Evolutionary conservation across 2,797 vertebrate species (phyloP).

Genomic region (Malurus splendens): DNA sequence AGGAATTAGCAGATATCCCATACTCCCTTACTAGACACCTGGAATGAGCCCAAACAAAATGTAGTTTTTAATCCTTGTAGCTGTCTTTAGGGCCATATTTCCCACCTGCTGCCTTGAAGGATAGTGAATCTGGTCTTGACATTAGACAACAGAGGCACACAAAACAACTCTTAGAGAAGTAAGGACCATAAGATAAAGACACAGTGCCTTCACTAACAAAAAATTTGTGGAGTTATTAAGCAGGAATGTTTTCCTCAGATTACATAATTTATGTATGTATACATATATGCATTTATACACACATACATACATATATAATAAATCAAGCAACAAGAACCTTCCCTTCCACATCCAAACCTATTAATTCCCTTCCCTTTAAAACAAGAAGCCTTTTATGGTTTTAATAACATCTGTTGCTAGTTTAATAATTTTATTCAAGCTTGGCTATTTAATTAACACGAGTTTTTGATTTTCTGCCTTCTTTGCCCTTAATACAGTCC

Average conservation of each 20-base stretch:
- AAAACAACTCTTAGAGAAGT: not conserved
- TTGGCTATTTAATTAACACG: conserved; percentile 35
- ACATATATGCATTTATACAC: not conserved
- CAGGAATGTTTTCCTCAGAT: not conserved
- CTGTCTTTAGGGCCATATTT: not conserved
- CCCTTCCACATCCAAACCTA: not conserved
- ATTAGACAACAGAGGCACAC: not conserved
- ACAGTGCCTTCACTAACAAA: not conserved
- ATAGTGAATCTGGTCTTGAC: not conserved
- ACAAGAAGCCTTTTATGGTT: not conserved
- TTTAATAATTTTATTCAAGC: conserved; percentile 15
- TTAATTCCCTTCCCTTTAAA: not conserved
- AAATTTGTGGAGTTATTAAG: not conserved
- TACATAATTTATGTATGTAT: not conserved
- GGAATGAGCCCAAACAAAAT: not conserved
- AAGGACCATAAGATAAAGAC: not conserved
- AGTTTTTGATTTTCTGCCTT: conserved; percentile 27
- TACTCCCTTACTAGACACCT: not conserved
- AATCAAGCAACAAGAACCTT: not conserved
- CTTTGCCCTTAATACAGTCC: not conserved
- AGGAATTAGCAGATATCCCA: not conserved
- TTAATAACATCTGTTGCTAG: not conserved
- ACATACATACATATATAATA: not conserved
- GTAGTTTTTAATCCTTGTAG: not conserved
- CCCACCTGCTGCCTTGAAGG: not conserved